Percentiles rank a stretch among this genome's conserved stretches.
Evolutionary conservation across 2,888 invertebrate genomes (phyloP).

Genomic region (Dicranocentrus wangi): DNA sequence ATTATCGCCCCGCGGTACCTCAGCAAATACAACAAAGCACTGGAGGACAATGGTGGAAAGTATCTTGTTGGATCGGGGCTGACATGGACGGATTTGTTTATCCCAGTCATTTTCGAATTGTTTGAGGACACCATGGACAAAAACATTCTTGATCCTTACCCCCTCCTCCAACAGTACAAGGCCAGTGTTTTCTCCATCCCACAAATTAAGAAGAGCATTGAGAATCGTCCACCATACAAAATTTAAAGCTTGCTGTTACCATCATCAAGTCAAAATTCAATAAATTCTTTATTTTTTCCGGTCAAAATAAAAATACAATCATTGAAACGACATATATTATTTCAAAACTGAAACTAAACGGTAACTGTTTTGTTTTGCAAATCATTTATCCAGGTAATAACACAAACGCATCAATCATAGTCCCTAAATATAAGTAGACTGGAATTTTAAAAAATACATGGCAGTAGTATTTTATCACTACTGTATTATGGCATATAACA

Average conservation of each 20-base stretch:
- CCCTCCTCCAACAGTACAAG: constrained; percentile 77
- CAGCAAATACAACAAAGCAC: constrained; percentile 78
- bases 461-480: no score
- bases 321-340: no score
- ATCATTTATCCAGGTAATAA: no score
- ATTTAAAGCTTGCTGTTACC: constrained; percentile 73
- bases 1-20: constrained; percentile 79
- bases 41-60: constrained; percentile 77
- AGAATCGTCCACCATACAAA: constrained; percentile 78
- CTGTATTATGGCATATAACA: no score
- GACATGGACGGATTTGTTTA: constrained; percentile 80
- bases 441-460: no score
- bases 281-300: no score
- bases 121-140: constrained; percentile 78
- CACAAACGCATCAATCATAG: no score
- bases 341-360: no score
- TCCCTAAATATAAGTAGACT: no score
- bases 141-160: constrained; percentile 77
- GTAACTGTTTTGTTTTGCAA: no score
- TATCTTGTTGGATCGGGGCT: constrained; percentile 79
- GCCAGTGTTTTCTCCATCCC: constrained; percentile 78
- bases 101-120: constrained; percentile 78
- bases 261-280: no score
- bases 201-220: constrained; percentile 78
- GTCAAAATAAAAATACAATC: no score